A percentile compares a stretch with the other conserved stretches of the same genome.
Conservation (phyloP, 2,797 vertebrate species). For the Lepidocolaptes lacrymiger region DNA sequence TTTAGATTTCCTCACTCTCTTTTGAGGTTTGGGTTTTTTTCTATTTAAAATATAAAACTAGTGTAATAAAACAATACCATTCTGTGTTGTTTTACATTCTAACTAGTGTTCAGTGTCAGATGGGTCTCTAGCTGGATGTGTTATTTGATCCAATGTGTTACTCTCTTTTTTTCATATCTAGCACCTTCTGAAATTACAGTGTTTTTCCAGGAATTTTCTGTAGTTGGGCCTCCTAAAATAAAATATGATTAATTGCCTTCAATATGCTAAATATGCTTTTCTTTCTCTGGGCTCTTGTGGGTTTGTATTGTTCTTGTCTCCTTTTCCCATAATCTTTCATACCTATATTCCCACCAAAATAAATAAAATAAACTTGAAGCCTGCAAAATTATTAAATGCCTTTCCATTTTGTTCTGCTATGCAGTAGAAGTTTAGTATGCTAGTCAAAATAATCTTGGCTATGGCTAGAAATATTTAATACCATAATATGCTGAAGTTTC, state of each 20-base stretch:
- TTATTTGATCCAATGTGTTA: conserved; percentile 32
- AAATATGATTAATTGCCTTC: conserved; percentile 3
- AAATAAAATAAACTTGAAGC: neutral
- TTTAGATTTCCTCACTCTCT: neutral
- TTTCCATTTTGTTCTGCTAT: neutral
- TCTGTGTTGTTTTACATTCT: neutral
- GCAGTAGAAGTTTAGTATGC: neutral
- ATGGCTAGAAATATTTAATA: neutral
- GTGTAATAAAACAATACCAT: neutral
- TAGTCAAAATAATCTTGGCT: neutral
- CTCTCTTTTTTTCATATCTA: neutral
- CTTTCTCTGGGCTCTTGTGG: neutral
- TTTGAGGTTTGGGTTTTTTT: neutral
- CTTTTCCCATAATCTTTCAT: neutral
- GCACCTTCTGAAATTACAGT: conserved; percentile 42
- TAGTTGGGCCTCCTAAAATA: neutral
- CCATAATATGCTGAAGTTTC: neutral
- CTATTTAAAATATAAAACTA: neutral
- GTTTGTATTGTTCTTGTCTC: neutral
- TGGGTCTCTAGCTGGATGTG: neutral
- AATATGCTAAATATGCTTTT: neutral
- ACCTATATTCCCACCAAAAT: neutral
- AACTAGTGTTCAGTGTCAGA: neutral
- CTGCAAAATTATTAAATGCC: neutral
- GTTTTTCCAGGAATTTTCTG: conserved; percentile 17